phyloP scores from a whole-genome alignment of 2,113 vertebrate species.

The Diadophis punctatus region DNA sequence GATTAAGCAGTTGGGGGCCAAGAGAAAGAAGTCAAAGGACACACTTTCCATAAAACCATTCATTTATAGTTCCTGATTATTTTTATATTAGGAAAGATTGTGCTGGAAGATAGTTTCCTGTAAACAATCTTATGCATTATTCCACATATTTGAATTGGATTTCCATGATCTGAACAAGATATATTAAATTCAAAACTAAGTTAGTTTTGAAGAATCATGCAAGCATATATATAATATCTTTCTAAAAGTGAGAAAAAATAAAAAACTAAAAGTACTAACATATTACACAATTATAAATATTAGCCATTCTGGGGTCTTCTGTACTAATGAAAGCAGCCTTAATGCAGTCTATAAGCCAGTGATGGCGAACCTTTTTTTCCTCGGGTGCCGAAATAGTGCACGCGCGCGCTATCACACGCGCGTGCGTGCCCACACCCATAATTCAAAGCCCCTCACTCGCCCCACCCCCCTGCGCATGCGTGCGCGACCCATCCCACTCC shows the following conservation, averaged over 20 bases:
- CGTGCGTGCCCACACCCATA: no score
- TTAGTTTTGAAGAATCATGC: neutral
- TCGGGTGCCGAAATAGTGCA: no score
- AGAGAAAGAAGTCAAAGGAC: neutral
- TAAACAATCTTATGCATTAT: neutral
- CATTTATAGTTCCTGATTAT: neutral
- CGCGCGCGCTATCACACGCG: no score
- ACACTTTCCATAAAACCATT: neutral
- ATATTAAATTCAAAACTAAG: neutral
- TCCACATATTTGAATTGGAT: neutral
- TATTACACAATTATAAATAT: neutral
- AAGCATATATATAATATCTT: neutral
- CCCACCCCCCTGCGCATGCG: no score
- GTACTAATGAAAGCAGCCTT: neutral
- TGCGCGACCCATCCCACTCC: no score
- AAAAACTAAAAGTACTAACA: neutral
- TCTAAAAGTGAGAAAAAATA: neutral
- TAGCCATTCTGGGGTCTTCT: neutral
- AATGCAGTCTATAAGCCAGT: no score
- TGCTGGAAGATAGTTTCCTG: neutral
- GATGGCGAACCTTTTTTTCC: no score
- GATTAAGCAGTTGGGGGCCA: neutral
- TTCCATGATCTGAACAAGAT: neutral
- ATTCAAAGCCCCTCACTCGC: no score
- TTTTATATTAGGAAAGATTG: slow-evolving; percentile 13